Evolutionary conservation across 1,140 invertebrate species (phyloP).

Genomic region (Atta texana): DNA sequence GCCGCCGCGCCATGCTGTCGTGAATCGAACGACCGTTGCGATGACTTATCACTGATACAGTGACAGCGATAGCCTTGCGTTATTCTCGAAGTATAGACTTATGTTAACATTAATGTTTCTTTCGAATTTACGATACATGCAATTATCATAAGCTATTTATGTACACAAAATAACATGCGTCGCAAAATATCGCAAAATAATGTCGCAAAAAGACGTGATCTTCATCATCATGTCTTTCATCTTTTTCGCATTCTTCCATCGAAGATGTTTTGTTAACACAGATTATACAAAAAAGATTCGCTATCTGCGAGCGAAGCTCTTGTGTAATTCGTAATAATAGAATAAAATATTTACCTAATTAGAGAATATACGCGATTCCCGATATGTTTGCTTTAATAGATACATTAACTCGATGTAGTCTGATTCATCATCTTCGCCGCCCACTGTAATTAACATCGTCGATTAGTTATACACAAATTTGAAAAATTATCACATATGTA

Average conservation of each 20-base stretch:
- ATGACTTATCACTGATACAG: constrained; percentile 47
- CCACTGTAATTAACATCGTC: background rate
- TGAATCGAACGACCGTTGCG: background rate
- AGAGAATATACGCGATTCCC: constrained; percentile 49
- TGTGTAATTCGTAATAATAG: background rate
- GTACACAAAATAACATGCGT: background rate
- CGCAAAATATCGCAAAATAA: background rate
- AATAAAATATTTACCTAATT: constrained; percentile 47
- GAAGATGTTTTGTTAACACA: background rate
- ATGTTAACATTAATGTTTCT: background rate
- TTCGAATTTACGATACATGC: constrained; percentile 52
- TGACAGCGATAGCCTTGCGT: constrained; percentile 40
- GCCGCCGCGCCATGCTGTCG: background rate
- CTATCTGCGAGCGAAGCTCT: no score
- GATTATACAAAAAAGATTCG: background rate
- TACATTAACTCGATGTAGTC: background rate
- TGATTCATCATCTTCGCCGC: constrained; percentile 34
- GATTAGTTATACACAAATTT: background rate
- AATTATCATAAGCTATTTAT: constrained; percentile 41
- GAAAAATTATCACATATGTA: background rate
- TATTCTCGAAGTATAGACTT: constrained; percentile 15
- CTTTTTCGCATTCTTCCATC: background rate
- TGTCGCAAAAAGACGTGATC: background rate
- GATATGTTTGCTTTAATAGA: constrained; percentile 12
- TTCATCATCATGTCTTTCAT: background rate